Conservation (phyloP, 1,140 invertebrate species). For the Pseudobourletiella spinata region DNA sequence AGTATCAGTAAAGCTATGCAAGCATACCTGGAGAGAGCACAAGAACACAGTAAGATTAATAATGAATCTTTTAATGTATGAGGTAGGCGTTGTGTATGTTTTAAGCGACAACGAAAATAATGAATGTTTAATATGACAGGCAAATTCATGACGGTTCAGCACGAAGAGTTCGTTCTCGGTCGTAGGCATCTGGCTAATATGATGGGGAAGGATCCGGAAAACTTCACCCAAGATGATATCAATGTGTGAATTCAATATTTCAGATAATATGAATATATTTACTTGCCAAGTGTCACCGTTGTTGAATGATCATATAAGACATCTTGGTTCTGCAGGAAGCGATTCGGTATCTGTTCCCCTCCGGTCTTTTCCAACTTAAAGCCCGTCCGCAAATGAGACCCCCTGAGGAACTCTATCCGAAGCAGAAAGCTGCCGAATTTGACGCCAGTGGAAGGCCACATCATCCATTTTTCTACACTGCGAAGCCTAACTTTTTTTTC, state of each 20-base stretch:
- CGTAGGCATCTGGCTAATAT: constrained; percentile 94
- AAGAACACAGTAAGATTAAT: constrained; percentile 61
- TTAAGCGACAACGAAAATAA: too few species aligned
- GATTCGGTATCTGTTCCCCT: constrained; percentile 85
- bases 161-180: constrained; percentile 76
- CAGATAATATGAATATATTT: too few species aligned
- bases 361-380: constrained; percentile 68
- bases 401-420: constrained; percentile 75
- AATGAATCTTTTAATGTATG: too few species aligned
- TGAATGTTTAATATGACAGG: constrained; percentile 45
- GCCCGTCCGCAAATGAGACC: constrained; percentile 79
- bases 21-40: constrained; percentile 70
- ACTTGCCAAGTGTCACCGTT: too few species aligned
- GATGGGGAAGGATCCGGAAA: constrained; percentile 86
- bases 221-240: constrained; percentile 77
- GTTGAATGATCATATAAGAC: too few species aligned
- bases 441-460: constrained; percentile 75
- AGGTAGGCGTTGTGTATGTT: too few species aligned
- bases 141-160: constrained; percentile 73
- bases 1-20: constrained; percentile 72
- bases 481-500: constrained; percentile 70
- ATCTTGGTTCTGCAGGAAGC: constrained; percentile 67
- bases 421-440: constrained; percentile 79
- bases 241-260: too few species aligned
- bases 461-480: constrained; percentile 84